These are phyloP conservation scores for Temnothorax longispinosus DNA, from an alignment of 1,140 invertebrate species.

Conservation along the genomic window DNA sequence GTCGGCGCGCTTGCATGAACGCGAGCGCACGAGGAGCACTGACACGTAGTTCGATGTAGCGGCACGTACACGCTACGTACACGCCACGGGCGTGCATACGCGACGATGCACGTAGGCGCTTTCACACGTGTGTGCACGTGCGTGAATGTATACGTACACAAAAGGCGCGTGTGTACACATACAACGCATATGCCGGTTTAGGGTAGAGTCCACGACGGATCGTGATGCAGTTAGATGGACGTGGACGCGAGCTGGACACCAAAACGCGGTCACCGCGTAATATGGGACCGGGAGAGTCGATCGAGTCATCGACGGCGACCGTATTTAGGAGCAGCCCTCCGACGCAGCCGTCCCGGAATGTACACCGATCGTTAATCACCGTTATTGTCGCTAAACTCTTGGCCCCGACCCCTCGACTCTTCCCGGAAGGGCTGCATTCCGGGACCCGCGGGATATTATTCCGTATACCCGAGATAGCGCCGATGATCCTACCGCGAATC, in stretches of 20 bases:
- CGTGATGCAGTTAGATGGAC: conserved; percentile 8
- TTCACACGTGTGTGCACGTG: background rate
- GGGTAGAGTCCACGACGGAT: background rate
- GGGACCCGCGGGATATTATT: conserved; percentile 61
- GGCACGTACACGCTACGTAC: conserved; percentile 46
- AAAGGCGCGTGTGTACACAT: background rate
- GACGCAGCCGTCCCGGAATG: background rate
- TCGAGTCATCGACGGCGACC: conserved; percentile 60
- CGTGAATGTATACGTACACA: background rate
- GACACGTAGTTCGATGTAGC: conserved; percentile 59
- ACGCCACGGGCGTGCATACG: conserved; percentile 33
- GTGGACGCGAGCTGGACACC: background rate
- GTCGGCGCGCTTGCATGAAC: conserved; percentile 34
- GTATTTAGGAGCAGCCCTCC: conserved; percentile 56
- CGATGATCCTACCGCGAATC: conserved; percentile 50
- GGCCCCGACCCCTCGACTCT: conserved; percentile 53
- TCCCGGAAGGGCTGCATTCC: conserved; percentile 54
- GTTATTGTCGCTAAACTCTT: conserved; percentile 77
- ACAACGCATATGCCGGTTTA: background rate
- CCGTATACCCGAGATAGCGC: conserved; percentile 11
- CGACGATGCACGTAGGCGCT: conserved; percentile 2
- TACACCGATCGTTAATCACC: conserved; percentile 80
- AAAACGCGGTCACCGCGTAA: conserved; percentile 1
- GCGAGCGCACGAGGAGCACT: conserved; percentile 24
- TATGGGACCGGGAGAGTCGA: background rate